phyloP scores from a whole-genome alignment of 2,797 vertebrate genomes.

The Loriculus beryllinus region DNA sequence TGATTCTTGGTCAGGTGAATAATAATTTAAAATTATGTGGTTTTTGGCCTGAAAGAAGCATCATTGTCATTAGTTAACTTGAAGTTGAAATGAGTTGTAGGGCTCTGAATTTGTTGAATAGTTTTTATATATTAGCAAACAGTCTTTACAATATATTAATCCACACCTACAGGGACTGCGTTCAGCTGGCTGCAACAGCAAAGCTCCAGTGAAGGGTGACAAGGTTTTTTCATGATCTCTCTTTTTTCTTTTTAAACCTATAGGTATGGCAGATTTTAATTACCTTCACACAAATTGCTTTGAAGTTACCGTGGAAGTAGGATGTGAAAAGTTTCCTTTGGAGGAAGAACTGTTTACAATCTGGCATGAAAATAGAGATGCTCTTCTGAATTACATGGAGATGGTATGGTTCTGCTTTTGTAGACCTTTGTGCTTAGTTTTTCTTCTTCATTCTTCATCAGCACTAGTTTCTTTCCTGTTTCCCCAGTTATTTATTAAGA shows the following conservation, averaged over 20 bases:
- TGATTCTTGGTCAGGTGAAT: not conserved
- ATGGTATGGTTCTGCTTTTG: conserved; percentile 75
- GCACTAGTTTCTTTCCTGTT: not conserved
- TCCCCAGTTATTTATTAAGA: not conserved
- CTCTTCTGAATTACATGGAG: conserved; percentile 89
- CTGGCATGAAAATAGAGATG: conserved; percentile 94
- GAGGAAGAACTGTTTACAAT: conserved; percentile 88
- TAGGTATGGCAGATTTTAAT: conserved; percentile 98
- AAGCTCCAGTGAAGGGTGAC: not conserved
- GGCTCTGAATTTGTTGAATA: not conserved
- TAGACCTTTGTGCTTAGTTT: not conserved
- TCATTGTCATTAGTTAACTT: not conserved
- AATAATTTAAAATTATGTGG: not conserved
- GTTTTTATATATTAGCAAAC: not conserved
- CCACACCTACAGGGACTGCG: accelerated
- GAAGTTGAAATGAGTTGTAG: not conserved
- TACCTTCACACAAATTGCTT: conserved; percentile 97
- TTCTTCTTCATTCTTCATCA: not conserved
- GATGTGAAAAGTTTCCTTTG: conserved; percentile 93
- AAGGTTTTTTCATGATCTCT: not conserved
- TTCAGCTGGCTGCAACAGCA: not conserved
- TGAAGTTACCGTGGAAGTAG: conserved; percentile 94
- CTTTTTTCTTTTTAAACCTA: not conserved
- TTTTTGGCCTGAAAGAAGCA: accelerated
- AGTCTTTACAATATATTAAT: not conserved